A percentile compares a stretch with the other conserved stretches of the same genome.
Evolutionary conservation across 2,888 invertebrate species (phyloP).

Genomic region (Cantharis rufa): DNA sequence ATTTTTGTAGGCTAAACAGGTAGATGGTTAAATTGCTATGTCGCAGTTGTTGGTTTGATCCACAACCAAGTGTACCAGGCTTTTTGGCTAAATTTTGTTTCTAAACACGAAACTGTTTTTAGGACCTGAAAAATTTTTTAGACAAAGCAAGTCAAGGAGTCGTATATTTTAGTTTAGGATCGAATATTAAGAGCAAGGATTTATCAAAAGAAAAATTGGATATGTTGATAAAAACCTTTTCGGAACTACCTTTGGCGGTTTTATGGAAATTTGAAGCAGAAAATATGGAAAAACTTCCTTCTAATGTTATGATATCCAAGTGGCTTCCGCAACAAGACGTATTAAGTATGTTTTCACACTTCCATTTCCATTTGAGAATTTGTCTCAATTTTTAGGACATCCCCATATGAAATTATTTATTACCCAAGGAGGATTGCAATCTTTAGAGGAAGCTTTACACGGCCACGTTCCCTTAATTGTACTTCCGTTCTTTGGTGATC

Average conservation of each 20-base stretch:
- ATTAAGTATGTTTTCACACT: constrained; percentile 40
- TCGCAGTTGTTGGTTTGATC: no score
- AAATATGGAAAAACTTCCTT: constrained; percentile 41
- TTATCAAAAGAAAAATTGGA: constrained; percentile 39
- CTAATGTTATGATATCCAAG: constrained; percentile 51
- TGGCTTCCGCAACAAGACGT: constrained; percentile 56
- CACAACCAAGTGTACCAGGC: no score
- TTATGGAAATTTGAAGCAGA: constrained; percentile 56
- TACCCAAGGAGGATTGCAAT: constrained; percentile 21
- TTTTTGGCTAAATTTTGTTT: no score
- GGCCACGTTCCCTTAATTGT: not conserved
- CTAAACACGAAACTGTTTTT: not conserved
- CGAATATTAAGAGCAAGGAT: not conserved
- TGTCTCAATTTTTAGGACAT: not conserved
- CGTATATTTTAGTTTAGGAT: constrained; percentile 13
- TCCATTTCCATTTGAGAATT: no score
- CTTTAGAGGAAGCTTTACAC: not conserved
- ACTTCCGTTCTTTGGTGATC: not conserved
- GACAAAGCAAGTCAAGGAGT: constrained; percentile 33
- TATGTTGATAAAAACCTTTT: constrained; percentile 48
- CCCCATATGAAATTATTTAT: not conserved
- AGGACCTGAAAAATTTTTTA: not conserved
- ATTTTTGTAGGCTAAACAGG: no score
- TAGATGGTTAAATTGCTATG: no score
- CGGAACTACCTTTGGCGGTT: constrained; percentile 51